Evolutionary conservation across 2,113 vertebrate species (phyloP).

Genomic region (Bufo bufo): DNA sequence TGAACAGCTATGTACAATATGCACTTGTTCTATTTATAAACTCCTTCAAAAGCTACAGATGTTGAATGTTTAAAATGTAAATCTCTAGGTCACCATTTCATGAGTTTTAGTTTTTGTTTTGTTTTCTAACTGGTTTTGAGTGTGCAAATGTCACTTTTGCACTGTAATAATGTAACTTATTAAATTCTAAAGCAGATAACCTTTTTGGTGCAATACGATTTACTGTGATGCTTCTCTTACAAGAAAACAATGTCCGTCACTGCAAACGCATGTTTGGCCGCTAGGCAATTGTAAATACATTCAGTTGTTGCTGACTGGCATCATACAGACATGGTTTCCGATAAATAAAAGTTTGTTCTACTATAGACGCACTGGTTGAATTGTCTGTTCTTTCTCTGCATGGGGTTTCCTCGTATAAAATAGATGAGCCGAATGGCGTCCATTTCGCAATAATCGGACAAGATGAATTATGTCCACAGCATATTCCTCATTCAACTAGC

Average conservation of each 20-base stretch:
- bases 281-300: slow-evolving; percentile 83
- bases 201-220: slow-evolving; percentile 76
- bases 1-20: slow-evolving; percentile 87
- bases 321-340: slow-evolving; percentile 86
- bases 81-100: slow-evolving; percentile 73
- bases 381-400: neutral
- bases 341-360: slow-evolving; percentile 91
- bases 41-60: slow-evolving; percentile 71
- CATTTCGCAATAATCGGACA: too few relatives aligned
- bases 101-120: slow-evolving; percentile 62
- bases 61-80: slow-evolving; percentile 78
- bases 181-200: slow-evolving; percentile 78
- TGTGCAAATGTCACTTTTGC: slow-evolving; percentile 83
- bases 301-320: slow-evolving; percentile 79
- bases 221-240: slow-evolving; percentile 76
- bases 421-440: neutral
- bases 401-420: neutral
- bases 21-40: slow-evolving; percentile 78
- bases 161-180: slow-evolving; percentile 85
- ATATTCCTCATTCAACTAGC: too few relatives aligned
- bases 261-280: slow-evolving; percentile 77
- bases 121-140: slow-evolving; percentile 71
- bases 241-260: slow-evolving; percentile 64
- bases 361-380: slow-evolving; percentile 59
- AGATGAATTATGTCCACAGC: too few relatives aligned